A percentile compares a stretch with the other conserved stretches of the same genome.
Conservation (phyloP, 2,888 invertebrate genomes). For the Heliconius erato region DNA sequence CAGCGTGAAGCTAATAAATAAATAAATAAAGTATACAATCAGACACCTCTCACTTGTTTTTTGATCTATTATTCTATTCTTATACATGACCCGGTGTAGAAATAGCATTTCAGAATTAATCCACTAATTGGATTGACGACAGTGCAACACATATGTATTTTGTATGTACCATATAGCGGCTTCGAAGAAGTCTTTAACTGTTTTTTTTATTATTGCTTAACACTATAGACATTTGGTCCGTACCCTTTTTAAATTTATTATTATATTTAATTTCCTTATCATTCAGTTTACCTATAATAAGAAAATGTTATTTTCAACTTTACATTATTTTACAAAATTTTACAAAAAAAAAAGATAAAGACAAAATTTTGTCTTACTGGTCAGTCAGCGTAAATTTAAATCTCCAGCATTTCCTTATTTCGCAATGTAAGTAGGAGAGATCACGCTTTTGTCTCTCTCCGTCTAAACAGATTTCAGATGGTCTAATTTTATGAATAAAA, state of each 20-base stretch:
- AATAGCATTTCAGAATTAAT: conserved; percentile 1
- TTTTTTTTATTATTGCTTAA: no score
- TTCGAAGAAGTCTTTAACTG: neutral
- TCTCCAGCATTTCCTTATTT: neutral
- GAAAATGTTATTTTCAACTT: no score
- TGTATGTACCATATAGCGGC: neutral
- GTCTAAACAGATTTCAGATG: neutral
- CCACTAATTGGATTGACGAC: conserved; percentile 7
- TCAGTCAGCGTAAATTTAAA: neutral
- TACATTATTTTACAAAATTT: no score
- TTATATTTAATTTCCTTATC: no score
- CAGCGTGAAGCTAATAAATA: no score
- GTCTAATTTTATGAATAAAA: neutral
- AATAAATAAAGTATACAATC: neutral
- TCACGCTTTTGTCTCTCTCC: neutral
- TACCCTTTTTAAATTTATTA: no score
- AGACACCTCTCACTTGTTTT: neutral
- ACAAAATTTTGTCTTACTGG: no score
- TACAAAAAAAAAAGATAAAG: no score
- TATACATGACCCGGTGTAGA: neutral
- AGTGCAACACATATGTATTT: neutral
- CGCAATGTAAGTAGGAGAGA: neutral
- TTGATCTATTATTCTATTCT: neutral
- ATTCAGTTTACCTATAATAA: no score
- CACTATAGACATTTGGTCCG: no score